Evolutionary conservation across 2,888 invertebrate genomes (phyloP), one percentile per base, ranked within the genome.

Genomic region (Papilio gigon): DNA sequence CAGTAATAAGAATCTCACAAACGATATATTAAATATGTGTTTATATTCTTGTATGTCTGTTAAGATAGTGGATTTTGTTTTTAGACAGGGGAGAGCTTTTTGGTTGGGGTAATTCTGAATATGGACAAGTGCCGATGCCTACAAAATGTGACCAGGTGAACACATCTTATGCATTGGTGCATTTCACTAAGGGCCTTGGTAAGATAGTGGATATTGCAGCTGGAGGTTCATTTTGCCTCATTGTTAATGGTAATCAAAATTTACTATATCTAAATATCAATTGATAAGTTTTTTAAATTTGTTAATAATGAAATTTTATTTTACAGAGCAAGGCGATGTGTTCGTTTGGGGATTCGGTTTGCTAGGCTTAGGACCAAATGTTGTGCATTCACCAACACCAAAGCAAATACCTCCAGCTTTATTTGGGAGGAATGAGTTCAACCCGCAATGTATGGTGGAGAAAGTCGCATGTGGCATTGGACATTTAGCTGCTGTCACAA

Each of bases 91-190:
- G 98, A 4, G 96, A 98, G 78, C 93, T 98, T 1, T 99, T 98
- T 88, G 99, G 98, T 0, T 99, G 99, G 98, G 99, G 99, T 8
- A 99, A 98, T 85, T 95, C 96, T 0, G 99, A 99, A 87, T 98
- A 98, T 80, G 95, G 95, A 0, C 99, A 99, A 84, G 90, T 99
- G 42, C 91, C 94, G 30, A 86, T 92, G 77, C 79, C 84, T 69
- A 74, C 84, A 9, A 72, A 88, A 11, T 86, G 88, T 58, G 95
- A 95, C 76, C 98, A 98, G 87, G 91, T 98, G 4, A 95, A 94
- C 79, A 93, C 92, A 75, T 96, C 98, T 0, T 94, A 93, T 44
- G 92, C 94, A 22, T 80, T 97, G 20, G 74, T 85, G 2, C 88
- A 93, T 44, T 88, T 95, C 60, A 93, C 95, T 0, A 91, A 93